These are phyloP conservation scores for Neoitamus cyanurus DNA, from an alignment of 2,888 invertebrate species.

Conservation along the genomic window DNA sequence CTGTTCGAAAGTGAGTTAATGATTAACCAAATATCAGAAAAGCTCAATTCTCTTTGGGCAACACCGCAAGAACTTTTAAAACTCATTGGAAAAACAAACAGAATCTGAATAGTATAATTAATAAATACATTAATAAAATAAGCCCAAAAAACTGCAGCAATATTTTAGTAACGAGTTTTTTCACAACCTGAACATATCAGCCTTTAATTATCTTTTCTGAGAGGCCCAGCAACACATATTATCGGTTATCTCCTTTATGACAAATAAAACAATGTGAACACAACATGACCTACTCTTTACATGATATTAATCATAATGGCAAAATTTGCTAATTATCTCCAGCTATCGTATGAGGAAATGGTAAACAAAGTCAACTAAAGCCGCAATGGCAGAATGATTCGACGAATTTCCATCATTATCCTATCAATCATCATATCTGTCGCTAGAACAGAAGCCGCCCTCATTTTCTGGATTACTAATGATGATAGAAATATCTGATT, in stretches of 20 bases:
- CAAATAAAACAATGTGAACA: not conserved
- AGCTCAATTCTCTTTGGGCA: too few species aligned
- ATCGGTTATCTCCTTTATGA: not conserved
- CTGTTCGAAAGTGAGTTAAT: too few species aligned
- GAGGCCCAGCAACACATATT: not conserved
- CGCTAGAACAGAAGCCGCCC: not conserved
- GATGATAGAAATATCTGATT: not conserved
- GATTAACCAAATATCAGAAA: too few species aligned
- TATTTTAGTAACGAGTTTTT: too few species aligned
- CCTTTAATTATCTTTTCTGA: not conserved
- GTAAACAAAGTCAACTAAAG: not conserved
- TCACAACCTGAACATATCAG: too few species aligned
- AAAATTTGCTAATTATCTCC: not conserved
- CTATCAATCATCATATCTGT: not conserved
- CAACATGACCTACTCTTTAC: not conserved
- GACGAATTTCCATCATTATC: not conserved
- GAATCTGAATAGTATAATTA: too few species aligned
- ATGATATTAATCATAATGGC: not conserved
- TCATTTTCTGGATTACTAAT: not conserved
- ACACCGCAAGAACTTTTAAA: too few species aligned
- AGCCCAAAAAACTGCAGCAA: too few species aligned
- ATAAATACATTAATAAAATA: too few species aligned
- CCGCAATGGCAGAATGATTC: not conserved
- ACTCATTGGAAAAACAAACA: too few species aligned
- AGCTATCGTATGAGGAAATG: not conserved